A percentile compares a stretch with the other conserved stretches of the same genome.
Conservation (phyloP, 2,113 vertebrate species). For the Sphaerodactylus townsendi region DNA sequence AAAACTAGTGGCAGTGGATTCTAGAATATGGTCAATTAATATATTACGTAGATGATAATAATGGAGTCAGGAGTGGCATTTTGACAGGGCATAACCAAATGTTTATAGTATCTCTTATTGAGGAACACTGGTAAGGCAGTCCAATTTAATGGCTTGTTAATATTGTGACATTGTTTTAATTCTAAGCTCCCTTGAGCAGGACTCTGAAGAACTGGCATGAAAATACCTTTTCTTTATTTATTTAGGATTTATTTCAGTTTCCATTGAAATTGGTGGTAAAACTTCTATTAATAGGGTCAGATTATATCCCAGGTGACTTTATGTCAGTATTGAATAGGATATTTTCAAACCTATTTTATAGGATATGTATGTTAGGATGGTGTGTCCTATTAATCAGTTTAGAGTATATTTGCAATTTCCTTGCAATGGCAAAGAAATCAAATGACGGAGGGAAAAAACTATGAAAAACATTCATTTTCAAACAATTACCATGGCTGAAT, state of each 20-base stretch:
- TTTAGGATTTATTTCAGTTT: not conserved
- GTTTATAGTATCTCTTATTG: too few relatives aligned
- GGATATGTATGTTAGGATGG: not conserved
- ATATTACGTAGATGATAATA: too few relatives aligned
- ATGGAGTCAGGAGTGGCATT: too few relatives aligned
- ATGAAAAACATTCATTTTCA: not conserved
- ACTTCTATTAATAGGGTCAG: not conserved
- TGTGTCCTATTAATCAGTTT: not conserved
- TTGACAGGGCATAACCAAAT: too few relatives aligned
- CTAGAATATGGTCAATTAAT: too few relatives aligned
- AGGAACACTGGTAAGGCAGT: too few relatives aligned
- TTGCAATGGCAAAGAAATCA: not conserved
- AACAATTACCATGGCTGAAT: not conserved
- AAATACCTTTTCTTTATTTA: not conserved
- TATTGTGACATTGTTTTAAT: too few relatives aligned
- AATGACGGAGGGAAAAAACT: not conserved
- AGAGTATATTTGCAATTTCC: not conserved
- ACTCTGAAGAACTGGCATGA: too few relatives aligned
- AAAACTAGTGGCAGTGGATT: too few relatives aligned
- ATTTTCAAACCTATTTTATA: not conserved
- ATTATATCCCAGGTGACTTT: not conserved
- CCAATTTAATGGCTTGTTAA: too few relatives aligned
- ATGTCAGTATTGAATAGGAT: not conserved
- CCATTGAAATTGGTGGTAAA: not conserved
- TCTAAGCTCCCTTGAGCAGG: too few relatives aligned